Evolutionary conservation across 1,140 invertebrate species (phyloP).

Genomic region (Neomicropteryx cornuta): DNA sequence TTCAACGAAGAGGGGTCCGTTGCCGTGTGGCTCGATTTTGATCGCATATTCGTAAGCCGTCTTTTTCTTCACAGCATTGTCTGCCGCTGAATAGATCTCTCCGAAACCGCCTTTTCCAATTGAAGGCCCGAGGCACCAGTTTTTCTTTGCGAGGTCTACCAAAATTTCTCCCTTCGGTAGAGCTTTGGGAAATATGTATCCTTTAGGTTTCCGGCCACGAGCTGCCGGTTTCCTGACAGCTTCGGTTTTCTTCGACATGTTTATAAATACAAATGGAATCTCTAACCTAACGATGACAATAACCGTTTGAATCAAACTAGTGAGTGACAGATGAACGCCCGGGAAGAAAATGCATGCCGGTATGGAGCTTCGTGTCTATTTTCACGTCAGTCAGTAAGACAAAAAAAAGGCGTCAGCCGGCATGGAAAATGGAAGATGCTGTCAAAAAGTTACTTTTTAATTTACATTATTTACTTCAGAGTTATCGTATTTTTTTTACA

Average conservation of each 20-base stretch:
- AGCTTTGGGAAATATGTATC: conserved; percentile 53
- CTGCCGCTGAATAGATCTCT: conserved; percentile 64
- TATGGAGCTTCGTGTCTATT: too few relatives aligned
- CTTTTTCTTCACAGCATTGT: conserved; percentile 25
- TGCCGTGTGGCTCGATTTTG: conserved; percentile 82
- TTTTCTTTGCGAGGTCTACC: conserved; percentile 54
- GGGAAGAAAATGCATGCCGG: too few relatives aligned
- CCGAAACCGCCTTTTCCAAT: conserved; percentile 81
- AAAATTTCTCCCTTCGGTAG: conserved; percentile 58
- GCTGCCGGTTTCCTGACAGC: conserved; percentile 15
- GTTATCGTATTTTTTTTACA: too few relatives aligned
- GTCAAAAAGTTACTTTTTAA: too few relatives aligned
- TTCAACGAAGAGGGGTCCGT: conserved; percentile 92
- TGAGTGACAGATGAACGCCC: too few relatives aligned
- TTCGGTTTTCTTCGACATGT: conserved; percentile 10
- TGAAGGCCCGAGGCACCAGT: conserved; percentile 63
- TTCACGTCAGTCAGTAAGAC: too few relatives aligned
- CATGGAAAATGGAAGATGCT: too few relatives aligned
- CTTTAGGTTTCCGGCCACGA: conserved; percentile 40
- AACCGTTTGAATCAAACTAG: too few relatives aligned
- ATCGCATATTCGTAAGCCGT: conserved; percentile 45
- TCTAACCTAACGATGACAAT: too few relatives aligned
- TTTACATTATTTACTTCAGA: too few relatives aligned
- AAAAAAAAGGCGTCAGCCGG: too few relatives aligned
- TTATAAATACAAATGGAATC: too few relatives aligned